These are phyloP conservation scores for Donacobius atricapilla DNA, from an alignment of 2,113 vertebrate genomes.

Conservation along the genomic window DNA sequence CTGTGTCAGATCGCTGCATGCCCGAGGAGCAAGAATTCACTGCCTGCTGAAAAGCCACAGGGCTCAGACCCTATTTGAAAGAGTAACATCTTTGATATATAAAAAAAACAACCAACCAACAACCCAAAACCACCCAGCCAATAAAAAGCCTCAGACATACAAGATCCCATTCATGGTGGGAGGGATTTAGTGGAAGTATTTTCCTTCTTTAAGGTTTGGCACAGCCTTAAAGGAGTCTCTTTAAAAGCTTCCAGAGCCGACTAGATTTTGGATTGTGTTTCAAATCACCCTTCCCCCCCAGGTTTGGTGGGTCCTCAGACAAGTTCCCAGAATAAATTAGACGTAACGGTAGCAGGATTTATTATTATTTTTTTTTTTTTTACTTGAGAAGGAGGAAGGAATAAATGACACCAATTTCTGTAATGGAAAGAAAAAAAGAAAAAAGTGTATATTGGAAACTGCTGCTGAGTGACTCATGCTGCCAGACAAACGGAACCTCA, in stretches of 20 bases:
- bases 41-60: constrained; percentile 44
- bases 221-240: constrained; percentile 58
- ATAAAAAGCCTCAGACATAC: constrained; percentile 69
- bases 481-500: constrained; percentile 71
- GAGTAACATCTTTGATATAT: constrained; percentile 57
- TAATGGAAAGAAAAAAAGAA: constrained; percentile 30
- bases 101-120: constrained; percentile 43
- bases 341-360: constrained; percentile 38
- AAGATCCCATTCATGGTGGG: constrained; percentile 61
- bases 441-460: constrained; percentile 59
- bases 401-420: constrained; percentile 52
- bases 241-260: constrained; percentile 69
- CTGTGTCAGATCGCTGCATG: constrained; percentile 13
- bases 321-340: constrained; percentile 70
- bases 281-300: constrained; percentile 52
- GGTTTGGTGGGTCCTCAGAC: constrained; percentile 50
- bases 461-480: constrained; percentile 68
- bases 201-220: constrained; percentile 69
- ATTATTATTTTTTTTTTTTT: not conserved
- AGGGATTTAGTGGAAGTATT: constrained; percentile 60
- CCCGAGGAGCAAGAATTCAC: not conserved
- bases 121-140: constrained; percentile 49
- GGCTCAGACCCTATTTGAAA: constrained; percentile 51
- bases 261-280: constrained; percentile 72
- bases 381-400: constrained; percentile 2